A percentile compares a stretch with the other conserved stretches of the same genome.
phyloP scores from a whole-genome alignment of 2,888 invertebrate genomes.

The Falcaria lacertinaria region DNA sequence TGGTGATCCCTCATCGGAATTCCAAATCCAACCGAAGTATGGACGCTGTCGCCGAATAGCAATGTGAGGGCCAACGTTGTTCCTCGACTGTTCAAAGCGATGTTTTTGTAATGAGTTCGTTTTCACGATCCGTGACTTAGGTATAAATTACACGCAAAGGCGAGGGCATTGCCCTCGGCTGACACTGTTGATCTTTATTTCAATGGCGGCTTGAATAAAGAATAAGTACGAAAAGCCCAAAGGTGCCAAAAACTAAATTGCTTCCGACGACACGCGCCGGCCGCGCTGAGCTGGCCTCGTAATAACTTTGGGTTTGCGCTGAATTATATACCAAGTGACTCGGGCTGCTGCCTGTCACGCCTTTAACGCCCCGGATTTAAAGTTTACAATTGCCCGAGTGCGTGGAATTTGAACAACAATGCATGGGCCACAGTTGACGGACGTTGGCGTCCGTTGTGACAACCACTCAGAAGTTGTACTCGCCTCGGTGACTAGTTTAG shows the following conservation, averaged over 20 bases:
- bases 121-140: neutral
- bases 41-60: no score
- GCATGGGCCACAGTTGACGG: conserved; percentile 7
- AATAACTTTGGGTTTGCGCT: conserved; percentile 18
- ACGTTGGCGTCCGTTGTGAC: conserved; percentile 16
- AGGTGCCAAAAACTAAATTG: conserved; percentile 28
- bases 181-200: neutral
- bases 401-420: neutral
- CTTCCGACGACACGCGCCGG: conserved; percentile 19
- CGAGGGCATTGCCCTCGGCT: neutral
- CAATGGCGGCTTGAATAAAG: neutral
- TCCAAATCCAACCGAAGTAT: no score
- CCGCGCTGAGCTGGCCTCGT: conserved; percentile 18
- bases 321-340: conserved; percentile 1
- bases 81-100: no score
- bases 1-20: no score
- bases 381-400: conserved; percentile 1
- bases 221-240: conserved; percentile 4
- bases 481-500: conserved; percentile 24
- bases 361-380: conserved; percentile 1
- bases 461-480: conserved; percentile 19
- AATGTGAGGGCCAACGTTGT: no score
- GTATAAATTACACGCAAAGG: neutral
- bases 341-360: neutral
- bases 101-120: neutral